Percentiles rank a stretch among this genome's conserved stretches.
Evolutionary conservation across 2,888 invertebrate species (phyloP).

Genomic region (Aspidiotus destructor): DNA sequence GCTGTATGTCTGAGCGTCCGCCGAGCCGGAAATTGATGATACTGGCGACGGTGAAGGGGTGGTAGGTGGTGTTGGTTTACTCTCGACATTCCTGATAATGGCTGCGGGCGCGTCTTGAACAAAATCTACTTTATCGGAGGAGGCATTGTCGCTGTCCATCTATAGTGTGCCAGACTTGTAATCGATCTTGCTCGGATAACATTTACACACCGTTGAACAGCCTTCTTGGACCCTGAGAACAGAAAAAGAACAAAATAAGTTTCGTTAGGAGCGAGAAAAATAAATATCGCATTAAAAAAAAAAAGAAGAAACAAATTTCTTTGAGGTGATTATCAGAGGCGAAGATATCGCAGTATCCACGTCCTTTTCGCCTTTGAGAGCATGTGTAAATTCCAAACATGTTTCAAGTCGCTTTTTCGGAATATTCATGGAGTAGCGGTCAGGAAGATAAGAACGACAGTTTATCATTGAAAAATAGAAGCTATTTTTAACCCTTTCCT

Average conservation of each 20-base stretch:
- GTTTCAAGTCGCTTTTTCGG: no score
- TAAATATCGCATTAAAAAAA: background rate
- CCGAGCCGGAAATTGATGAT: constrained; percentile 5
- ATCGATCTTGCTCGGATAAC: background rate
- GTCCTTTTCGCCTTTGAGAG: no score
- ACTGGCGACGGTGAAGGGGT: background rate
- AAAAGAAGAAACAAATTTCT: background rate
- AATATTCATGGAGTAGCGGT: no score
- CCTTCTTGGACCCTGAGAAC: background rate
- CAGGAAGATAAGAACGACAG: no score
- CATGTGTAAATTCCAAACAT: no score
- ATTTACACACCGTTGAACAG: background rate
- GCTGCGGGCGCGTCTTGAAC: constrained; percentile 9
- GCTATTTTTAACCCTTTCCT: no score
- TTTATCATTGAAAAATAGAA: no score
- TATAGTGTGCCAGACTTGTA: background rate
- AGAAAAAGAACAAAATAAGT: background rate
- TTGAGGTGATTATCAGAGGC: background rate
- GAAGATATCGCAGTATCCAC: background rate
- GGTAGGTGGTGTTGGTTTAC: constrained; percentile 6
- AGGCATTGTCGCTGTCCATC: constrained; percentile 26
- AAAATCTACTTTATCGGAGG: constrained; percentile 11
- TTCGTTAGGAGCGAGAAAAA: background rate
- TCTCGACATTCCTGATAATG: background rate
- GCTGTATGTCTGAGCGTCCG: constrained; percentile 5